These are phyloP conservation scores for Trichacis sp. DNA, from an alignment of 2,888 invertebrate species.

Conservation along the genomic window DNA sequence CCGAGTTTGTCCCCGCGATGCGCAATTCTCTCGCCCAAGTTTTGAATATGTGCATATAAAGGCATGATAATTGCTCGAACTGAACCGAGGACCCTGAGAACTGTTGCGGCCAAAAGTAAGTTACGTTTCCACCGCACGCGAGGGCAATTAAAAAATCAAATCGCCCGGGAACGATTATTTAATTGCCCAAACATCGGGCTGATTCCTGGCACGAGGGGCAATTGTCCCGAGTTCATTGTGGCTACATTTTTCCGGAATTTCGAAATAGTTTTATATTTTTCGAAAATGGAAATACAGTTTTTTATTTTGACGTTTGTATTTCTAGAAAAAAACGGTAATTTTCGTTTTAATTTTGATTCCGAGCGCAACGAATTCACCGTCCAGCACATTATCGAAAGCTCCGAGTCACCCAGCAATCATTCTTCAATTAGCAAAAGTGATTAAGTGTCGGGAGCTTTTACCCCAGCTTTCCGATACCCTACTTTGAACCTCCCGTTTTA, in stretches of 20 bases:
- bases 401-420: constrained; percentile 61
- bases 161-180: no score
- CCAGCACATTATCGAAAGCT: constrained; percentile 65
- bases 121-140: constrained; percentile 44
- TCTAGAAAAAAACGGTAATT: no score
- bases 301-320: no score
- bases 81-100: not conserved
- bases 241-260: no score
- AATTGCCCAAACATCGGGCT: no score
- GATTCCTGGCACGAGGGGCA: no score
- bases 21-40: constrained; percentile 1
- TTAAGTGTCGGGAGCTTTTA: constrained; percentile 55
- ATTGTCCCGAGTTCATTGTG: no score
- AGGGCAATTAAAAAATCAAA: constrained; percentile 59
- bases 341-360: no score
- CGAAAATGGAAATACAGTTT: no score
- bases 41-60: constrained; percentile 1
- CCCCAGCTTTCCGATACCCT: constrained; percentile 11
- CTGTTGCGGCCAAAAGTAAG: not conserved
- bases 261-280: no score
- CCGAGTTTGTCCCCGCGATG: not conserved
- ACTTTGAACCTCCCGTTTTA: constrained; percentile 4
- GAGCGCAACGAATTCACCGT: no score
- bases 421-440: constrained; percentile 65
- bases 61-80: constrained; percentile 1